Percentiles rank a stretch among this genome's conserved stretches.
Conservation (phyloP, 1,140 invertebrate genomes). For the Oedothorax gibbosus region DNA sequence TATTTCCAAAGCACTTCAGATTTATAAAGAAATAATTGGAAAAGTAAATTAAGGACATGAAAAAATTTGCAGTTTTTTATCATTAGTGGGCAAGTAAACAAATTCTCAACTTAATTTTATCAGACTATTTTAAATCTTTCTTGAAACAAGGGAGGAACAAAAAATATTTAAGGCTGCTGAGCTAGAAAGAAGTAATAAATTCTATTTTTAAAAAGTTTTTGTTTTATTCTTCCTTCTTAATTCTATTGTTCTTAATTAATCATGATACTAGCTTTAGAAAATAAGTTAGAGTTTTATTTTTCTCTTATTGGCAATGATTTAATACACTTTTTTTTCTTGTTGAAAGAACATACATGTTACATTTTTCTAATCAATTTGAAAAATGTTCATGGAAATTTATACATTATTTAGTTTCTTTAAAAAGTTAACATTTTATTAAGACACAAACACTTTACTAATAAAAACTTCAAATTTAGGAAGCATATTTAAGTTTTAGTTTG, state of each 20-base stretch:
- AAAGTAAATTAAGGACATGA: constrained; percentile 6
- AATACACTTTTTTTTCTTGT: too few species aligned
- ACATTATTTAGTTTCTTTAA: too few species aligned
- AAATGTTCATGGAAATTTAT: too few species aligned
- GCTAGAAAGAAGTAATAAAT: constrained; percentile 39
- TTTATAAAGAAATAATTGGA: not conserved
- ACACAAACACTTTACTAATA: too few species aligned
- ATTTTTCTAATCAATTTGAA: too few species aligned
- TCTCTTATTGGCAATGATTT: too few species aligned
- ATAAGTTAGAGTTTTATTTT: too few species aligned
- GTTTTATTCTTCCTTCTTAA: constrained; percentile 2
- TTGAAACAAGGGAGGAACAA: constrained; percentile 35
- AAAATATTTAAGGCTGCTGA: constrained; percentile 23
- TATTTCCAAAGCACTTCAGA: not conserved
- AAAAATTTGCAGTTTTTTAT: constrained; percentile 29
- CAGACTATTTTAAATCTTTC: constrained; percentile 39
- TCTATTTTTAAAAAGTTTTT: constrained; percentile 44
- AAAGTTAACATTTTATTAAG: too few species aligned
- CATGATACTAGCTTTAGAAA: too few species aligned
- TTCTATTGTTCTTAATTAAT: not conserved
- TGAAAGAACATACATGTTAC: too few species aligned
- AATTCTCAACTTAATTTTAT: constrained; percentile 51
- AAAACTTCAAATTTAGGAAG: too few species aligned
- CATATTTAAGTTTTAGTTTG: too few species aligned
- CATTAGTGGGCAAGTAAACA: constrained; percentile 7